These are phyloP conservation scores for Caenorhabditis brenneri DNA, from an alignment of 1,140 invertebrate species.

Conservation along the genomic window DNA sequence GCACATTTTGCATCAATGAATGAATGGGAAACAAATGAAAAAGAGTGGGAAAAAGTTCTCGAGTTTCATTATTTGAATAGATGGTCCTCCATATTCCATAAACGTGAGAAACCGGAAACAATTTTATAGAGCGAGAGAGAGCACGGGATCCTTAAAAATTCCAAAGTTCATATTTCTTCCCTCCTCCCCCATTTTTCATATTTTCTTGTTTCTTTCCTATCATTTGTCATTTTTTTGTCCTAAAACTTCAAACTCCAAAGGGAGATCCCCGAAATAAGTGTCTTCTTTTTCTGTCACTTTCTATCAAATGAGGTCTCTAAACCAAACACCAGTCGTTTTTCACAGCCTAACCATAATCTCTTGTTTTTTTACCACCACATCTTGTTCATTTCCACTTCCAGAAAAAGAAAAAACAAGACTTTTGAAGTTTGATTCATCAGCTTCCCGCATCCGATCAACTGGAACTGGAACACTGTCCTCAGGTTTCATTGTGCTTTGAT, in stretches of 20 bases:
- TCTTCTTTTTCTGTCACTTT: background rate
- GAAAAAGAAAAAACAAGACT: background rate
- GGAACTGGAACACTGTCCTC: background rate
- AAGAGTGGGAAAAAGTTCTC: constrained; percentile 19
- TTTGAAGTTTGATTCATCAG: background rate
- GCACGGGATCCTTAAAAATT: background rate
- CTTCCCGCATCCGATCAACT: background rate
- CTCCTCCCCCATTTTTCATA: background rate
- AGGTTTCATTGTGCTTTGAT: background rate
- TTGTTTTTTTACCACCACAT: background rate
- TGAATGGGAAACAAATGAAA: background rate
- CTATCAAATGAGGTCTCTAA: background rate
- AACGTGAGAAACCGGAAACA: constrained; percentile 30
- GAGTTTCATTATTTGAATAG: constrained; percentile 31
- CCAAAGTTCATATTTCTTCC: constrained; percentile 19
- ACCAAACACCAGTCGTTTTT: constrained; percentile 3
- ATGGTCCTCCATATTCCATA: constrained; percentile 32
- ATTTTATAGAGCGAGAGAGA: background rate
- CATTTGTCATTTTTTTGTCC: constrained; percentile 1
- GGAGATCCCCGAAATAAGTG: background rate
- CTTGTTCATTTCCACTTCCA: background rate
- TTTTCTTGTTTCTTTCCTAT: background rate
- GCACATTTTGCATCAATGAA: background rate
- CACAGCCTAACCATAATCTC: constrained; percentile 8
- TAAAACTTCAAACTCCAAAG: background rate